Base-by-base conservation (phyloP, 2,113 vertebrate genomes). In the Lophotis ruficrista region DNA sequence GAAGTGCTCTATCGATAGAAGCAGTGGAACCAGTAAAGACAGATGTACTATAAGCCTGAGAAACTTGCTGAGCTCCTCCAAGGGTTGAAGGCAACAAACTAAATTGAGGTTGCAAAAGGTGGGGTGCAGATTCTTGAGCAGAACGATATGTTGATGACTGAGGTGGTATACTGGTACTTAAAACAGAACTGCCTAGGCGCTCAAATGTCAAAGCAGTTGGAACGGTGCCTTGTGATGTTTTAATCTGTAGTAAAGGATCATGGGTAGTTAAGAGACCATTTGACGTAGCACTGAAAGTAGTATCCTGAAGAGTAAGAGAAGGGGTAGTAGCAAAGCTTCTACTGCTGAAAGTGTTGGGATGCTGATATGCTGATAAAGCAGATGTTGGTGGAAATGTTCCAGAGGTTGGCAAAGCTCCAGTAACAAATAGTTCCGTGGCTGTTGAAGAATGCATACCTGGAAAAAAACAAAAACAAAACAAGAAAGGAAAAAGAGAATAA, bases 101-200 rank as follows among this genome's bases (percentile, higher is more conserved):
- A 90, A 99, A 99, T 48, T 99, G 99, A 95, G 99, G 99, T 87
- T 99, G 99, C 72, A 99, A 97, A 58, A 99, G 99, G 94, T 99
- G 99, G 64, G 99, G 99, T 30, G 99, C 99, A 31, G 99, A 99
- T 89, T 99, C 99, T 98, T 99, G 99, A 95, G 99, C 99, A 79
- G 99, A 99, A 71, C 99, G 99, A 71, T 99, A 99, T 5, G 99
- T 99, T 90, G 99, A 99, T 69, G 99, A 99, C 97, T 99, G 99
- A 57, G 99, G 98, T 68, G 99, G 99, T 41, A 99, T 93, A 68
- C 98, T 97, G 54, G 98, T 98, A 94, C 98, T 99, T 95, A 99
- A 94, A 47, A 98, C 96, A 60, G 99, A 98, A 87, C 97, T 96
- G 94, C 99, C 98, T 51, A 99, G 98, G 92, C 99, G 99, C 86